A percentile compares a stretch with the other conserved stretches of the same genome.
Evolutionary conservation across 2,797 vertebrate genomes (phyloP).

Genomic region (Tolypeutes matacus): DNA sequence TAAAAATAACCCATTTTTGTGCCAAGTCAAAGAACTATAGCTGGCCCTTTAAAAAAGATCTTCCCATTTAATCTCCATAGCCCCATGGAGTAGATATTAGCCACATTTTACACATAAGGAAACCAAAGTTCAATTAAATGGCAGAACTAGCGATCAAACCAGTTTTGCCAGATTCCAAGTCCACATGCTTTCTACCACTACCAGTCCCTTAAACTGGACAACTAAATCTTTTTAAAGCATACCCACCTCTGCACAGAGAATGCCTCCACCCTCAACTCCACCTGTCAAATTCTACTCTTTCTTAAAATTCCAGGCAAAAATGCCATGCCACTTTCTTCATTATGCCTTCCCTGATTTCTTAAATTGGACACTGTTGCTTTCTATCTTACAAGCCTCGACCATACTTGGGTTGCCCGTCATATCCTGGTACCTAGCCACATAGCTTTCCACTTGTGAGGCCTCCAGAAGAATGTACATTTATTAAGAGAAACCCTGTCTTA

Average conservation of each 20-base stretch:
- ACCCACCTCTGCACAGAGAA: neutral
- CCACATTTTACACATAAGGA: conserved; percentile 63
- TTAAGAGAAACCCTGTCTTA: conserved; percentile 6
- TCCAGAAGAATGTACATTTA: neutral
- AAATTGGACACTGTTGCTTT: neutral
- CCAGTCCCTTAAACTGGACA: neutral
- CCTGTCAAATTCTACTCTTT: neutral
- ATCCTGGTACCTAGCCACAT: neutral
- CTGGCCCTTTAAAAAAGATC: conserved; percentile 11
- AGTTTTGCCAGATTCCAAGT: conserved; percentile 48
- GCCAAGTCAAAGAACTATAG: neutral
- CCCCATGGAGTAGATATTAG: neutral
- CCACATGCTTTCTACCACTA: neutral
- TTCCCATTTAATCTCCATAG: neutral
- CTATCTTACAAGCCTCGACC: neutral
- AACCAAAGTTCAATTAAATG: conserved; percentile 46
- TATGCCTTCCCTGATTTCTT: neutral
- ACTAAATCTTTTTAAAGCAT: neutral
- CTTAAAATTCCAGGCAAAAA: neutral
- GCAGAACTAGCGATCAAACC: conserved; percentile 34
- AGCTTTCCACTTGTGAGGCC: neutral
- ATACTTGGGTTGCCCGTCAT: neutral
- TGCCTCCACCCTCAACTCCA: neutral
- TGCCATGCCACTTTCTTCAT: neutral
- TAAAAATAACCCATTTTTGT: neutral